These are phyloP conservation scores for Eueides isabella DNA, from an alignment of 1,140 invertebrate genomes.

Conservation along the genomic window DNA sequence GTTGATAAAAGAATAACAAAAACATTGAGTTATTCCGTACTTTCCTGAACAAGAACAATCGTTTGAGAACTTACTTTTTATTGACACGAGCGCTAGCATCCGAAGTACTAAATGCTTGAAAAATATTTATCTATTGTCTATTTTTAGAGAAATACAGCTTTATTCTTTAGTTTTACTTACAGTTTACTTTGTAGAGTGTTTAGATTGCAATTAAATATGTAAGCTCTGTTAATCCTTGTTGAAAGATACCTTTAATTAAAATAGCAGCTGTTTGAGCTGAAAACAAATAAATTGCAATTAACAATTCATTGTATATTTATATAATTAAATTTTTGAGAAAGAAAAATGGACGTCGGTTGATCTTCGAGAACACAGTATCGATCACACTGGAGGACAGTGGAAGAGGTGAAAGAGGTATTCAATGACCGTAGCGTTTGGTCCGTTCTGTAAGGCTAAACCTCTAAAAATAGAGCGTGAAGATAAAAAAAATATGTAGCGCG, in stretches of 20 bases:
- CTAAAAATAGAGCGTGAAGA: no score
- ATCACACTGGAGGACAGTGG: no score
- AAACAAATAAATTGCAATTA: no score
- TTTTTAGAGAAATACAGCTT: slow-evolving; percentile 17
- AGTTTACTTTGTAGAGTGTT: neutral
- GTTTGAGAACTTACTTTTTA: slow-evolving; percentile 27
- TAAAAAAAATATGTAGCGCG: no score
- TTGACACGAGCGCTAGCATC: slow-evolving; percentile 18
- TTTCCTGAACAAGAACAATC: slow-evolving; percentile 24
- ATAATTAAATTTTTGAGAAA: no score
- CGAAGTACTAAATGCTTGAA: slow-evolving; percentile 19
- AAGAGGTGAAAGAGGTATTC: no score
- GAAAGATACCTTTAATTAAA: neutral
- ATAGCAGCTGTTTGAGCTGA: neutral
- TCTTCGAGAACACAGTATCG: no score
- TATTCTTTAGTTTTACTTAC: neutral
- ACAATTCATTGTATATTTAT: no score
- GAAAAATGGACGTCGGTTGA: no score
- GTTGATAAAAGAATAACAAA: slow-evolving; percentile 9
- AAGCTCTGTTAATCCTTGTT: neutral
- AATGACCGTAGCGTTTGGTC: no score
- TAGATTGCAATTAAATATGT: slow-evolving; percentile 2
- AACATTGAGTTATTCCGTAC: slow-evolving; percentile 7
- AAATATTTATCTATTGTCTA: slow-evolving; percentile 20
- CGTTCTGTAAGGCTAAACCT: no score